Evolutionary conservation across 2,888 invertebrate species (phyloP), one percentile per base, ranked within the genome.

Genomic region (Cataglyphis altisquamis): DNA sequence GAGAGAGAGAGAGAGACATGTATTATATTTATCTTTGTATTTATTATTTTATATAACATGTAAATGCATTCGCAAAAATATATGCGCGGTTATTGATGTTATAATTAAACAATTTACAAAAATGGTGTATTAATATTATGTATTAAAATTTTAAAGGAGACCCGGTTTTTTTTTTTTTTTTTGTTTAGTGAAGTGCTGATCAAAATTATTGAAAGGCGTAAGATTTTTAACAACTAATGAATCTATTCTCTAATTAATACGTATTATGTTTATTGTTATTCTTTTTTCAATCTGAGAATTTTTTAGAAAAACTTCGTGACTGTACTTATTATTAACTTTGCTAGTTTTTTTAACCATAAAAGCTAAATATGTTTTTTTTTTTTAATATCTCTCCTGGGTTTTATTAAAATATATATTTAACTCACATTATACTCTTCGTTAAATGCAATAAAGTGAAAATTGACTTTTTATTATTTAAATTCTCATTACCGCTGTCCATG

Each of bases 391-490:
- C 8, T 0, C 8, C 48, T n/a, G 8, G 8, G 12, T 70, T 52
- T 70, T 36, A 55, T 55, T 55, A 70, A 21, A 70, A 70, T 32
- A 52, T 52, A 21, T 70, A 70, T n/a, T n/a, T 9, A 55, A 15
- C 15, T 70, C 52, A 52, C 36, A 36, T n/a, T 36, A 36, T 8
- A 2, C 32, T n/a, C 15, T 52, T 9, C 15, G 32, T 70, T 36
- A 70, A 70, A 12, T 70, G 36, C 9, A 21, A 32, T 55, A 41
- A 57, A 57, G 21, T 12, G 41, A 41, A 10, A 29, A 18, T 41
- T 60, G 48, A n/a, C 48, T 73, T 73, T 60, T 60, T 12, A 8
- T 52, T 70, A 70, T 70, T 68, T 0, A 68, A 52, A 32, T 52
- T 70, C 5, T 62, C 15, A 36, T 73, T 60, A 29, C 29, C 45